phyloP scores from a whole-genome alignment of 2,888 invertebrate genomes.

The Drosophila colorata region DNA sequence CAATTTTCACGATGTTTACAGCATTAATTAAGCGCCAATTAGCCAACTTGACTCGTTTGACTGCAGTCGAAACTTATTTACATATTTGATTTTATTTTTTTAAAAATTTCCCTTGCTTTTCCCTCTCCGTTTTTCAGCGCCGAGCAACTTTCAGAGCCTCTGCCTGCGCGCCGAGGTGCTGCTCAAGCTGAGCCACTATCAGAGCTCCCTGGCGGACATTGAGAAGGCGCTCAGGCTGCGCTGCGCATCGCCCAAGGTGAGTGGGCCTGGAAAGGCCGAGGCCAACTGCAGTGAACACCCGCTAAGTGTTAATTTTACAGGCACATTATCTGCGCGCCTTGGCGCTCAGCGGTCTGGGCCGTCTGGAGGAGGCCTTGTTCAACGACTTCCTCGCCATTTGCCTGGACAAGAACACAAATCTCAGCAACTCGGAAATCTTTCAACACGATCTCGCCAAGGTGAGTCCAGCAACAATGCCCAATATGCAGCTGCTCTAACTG shows the following conservation, averaged over 20 bases:
- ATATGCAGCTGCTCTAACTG: background rate
- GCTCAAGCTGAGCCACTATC: slow-evolving; percentile 87
- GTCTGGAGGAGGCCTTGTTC: slow-evolving; percentile 86
- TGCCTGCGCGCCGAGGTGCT: slow-evolving; percentile 89
- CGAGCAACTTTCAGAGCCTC: slow-evolving; percentile 88
- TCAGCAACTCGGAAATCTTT: slow-evolving; percentile 83
- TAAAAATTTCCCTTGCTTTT: no score
- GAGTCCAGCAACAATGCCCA: no score
- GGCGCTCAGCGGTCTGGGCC: slow-evolving; percentile 86
- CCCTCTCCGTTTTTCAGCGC: slow-evolving; percentile 86
- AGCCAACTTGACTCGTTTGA: slow-evolving; percentile 2
- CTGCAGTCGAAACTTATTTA: no score
- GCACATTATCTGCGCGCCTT: slow-evolving; percentile 87
- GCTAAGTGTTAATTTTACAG: slow-evolving; percentile 73
- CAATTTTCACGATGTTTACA: slow-evolving; percentile 21
- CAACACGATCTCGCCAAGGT: slow-evolving; percentile 85
- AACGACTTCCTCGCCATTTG: slow-evolving; percentile 86
- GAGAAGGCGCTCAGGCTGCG: slow-evolving; percentile 88
- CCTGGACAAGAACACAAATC: slow-evolving; percentile 85
- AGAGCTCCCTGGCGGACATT: slow-evolving; percentile 89
- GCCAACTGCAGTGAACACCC: slow-evolving; percentile 6
- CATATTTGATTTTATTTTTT: background rate
- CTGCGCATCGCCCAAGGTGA: slow-evolving; percentile 90
- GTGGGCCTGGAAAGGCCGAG: background rate
- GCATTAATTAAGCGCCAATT: slow-evolving; percentile 22